Conservation (phyloP, 2,888 invertebrate species). For the Busseola fusca region DNA sequence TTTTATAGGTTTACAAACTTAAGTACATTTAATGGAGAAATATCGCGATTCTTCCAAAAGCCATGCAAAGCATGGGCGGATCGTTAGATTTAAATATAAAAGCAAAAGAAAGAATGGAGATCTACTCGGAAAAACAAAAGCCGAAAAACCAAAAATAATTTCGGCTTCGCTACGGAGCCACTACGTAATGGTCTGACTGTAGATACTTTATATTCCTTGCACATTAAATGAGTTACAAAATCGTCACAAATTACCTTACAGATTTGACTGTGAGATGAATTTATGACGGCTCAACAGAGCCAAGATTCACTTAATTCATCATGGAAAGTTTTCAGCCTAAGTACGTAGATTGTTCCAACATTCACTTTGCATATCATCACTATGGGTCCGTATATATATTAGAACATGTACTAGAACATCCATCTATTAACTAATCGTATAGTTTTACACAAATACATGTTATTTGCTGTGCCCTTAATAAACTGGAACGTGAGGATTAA, state of each 20-base stretch:
- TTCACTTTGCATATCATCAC: conserved; percentile 53
- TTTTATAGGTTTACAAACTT: no score
- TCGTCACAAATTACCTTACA: conserved; percentile 87
- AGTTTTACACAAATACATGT: conserved; percentile 59
- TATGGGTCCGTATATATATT: conserved; percentile 50
- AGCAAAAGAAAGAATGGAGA: not conserved
- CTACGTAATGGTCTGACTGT: conserved; percentile 23
- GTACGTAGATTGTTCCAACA: conserved; percentile 33
- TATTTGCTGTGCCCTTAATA: conserved; percentile 41
- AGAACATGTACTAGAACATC: conserved; percentile 50
- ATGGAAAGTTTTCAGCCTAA: conserved; percentile 75
- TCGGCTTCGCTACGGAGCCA: conserved; percentile 13
- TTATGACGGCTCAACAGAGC: conserved; percentile 75
- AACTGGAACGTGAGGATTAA: conserved; percentile 27
- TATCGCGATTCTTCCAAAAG: not conserved
- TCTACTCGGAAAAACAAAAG: not conserved
- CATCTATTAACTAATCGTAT: conserved; percentile 58
- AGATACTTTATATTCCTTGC: conserved; percentile 87
- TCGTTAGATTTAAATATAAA: conserved; percentile 5
- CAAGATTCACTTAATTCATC: conserved; percentile 73
- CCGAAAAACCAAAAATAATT: conserved; percentile 4
- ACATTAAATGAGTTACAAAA: conserved; percentile 88
- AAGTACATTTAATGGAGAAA: not conserved
- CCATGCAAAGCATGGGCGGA: not conserved
- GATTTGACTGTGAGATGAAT: conserved; percentile 88